Evolutionary conservation across 2,797 vertebrate species (phyloP).

Genomic region (Poecilia wingei): DNA sequence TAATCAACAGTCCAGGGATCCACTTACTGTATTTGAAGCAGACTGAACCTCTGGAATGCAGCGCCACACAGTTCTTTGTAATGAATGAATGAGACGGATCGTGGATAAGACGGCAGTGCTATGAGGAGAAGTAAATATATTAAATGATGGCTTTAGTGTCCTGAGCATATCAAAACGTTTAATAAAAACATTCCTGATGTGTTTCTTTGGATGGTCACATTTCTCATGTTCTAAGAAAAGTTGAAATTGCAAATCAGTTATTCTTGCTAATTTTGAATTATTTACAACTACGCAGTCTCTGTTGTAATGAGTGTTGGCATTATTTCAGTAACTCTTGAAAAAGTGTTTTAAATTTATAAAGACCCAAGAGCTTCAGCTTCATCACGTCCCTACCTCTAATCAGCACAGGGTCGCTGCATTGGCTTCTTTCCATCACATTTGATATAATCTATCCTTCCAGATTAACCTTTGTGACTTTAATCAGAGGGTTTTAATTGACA

Average conservation of each 20-base stretch:
- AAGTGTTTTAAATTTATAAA: background rate
- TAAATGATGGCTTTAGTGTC: background rate
- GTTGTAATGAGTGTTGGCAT: background rate
- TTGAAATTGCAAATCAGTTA: background rate
- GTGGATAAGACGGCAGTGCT: background rate
- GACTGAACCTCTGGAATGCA: background rate
- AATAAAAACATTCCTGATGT: background rate
- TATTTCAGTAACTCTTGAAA: background rate
- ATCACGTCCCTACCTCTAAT: background rate
- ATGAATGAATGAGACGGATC: background rate
- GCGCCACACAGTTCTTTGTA: background rate
- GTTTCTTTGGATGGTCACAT: background rate
- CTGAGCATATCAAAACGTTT: background rate
- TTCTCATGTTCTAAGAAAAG: background rate
- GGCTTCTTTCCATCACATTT: background rate
- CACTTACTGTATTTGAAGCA: background rate
- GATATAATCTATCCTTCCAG: constrained; percentile 58
- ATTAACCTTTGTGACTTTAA: constrained; percentile 78
- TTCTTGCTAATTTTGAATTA: background rate
- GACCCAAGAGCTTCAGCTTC: background rate
- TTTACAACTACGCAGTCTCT: background rate
- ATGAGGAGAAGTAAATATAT: background rate
- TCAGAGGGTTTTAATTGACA: constrained; percentile 77
- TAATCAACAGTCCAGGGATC: background rate
- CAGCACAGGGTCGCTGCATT: background rate